These are phyloP conservation scores for Cylas formicarius DNA, from an alignment of 1,140 invertebrate species.

Conservation along the genomic window DNA sequence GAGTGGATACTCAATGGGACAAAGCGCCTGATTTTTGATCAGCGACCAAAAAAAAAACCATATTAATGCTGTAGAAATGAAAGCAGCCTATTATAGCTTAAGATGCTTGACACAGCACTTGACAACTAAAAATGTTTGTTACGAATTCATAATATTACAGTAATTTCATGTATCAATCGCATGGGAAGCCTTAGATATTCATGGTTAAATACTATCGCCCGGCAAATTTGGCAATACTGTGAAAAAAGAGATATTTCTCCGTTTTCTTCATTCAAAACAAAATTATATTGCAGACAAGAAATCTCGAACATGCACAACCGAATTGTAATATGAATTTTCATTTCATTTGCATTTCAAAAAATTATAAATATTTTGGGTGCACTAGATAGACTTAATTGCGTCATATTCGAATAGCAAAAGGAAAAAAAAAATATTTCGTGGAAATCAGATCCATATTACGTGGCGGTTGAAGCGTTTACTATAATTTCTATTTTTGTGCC, in stretches of 20 bases:
- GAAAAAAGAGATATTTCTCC: not conserved
- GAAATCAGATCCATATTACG: slow-evolving; percentile 2
- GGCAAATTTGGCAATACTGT: not conserved
- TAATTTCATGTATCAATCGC: slow-evolving; percentile 4
- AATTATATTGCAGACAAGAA: not conserved
- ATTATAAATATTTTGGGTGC: too few species aligned
- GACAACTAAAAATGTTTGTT: not conserved
- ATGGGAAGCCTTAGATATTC: not conserved
- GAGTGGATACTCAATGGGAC: too few species aligned
- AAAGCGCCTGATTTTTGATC: too few species aligned
- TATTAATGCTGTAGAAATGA: slow-evolving; percentile 3
- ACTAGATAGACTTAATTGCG: too few species aligned
- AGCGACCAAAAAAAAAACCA: not conserved
- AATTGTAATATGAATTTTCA: not conserved
- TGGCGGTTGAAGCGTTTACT: slow-evolving; percentile 3
- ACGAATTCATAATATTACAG: slow-evolving; percentile 7
- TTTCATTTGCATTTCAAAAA: too few species aligned
- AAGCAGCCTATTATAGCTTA: slow-evolving; percentile 2
- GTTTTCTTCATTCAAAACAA: not conserved
- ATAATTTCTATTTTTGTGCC: slow-evolving; percentile 3
- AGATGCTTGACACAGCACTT: slow-evolving; percentile 3
- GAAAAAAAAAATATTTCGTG: slow-evolving; percentile 4
- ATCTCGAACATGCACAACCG: not conserved
- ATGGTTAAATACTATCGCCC: not conserved
- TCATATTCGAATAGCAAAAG: too few species aligned